These are phyloP conservation scores for Lasioglossum pauxillum DNA, from an alignment of 2,888 invertebrate species.

Conservation along the genomic window DNA sequence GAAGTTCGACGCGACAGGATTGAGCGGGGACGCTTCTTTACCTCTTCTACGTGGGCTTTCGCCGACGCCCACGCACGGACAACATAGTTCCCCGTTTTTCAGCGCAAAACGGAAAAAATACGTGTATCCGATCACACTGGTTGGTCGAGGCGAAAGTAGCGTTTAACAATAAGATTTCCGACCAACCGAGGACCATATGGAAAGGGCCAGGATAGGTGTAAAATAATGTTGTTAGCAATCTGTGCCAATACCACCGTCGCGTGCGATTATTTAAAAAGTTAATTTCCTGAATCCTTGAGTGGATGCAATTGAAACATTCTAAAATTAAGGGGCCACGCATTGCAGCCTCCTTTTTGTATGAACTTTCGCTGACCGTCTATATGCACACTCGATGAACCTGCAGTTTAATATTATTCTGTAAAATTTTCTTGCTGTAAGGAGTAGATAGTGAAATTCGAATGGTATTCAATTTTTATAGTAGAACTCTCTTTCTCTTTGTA, in stretches of 20 bases:
- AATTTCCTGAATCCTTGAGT: constrained; percentile 9
- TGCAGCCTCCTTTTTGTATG: constrained; percentile 59
- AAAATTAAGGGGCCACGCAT: constrained; percentile 52
- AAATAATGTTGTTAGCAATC: constrained; percentile 29
- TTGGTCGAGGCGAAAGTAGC: constrained; percentile 86
- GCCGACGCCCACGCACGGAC: constrained; percentile 78
- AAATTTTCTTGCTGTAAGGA: constrained; percentile 22
- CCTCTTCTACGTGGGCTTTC: constrained; percentile 86
- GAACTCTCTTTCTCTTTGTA: constrained; percentile 47
- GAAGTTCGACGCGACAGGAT: constrained; percentile 70
- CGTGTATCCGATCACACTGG: constrained; percentile 87
- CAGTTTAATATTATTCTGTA: neutral
- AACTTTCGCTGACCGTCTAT: constrained; percentile 41
- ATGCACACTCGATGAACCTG: neutral
- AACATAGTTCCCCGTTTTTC: constrained; percentile 85
- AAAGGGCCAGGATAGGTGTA: constrained; percentile 28
- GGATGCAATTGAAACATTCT: constrained; percentile 35
- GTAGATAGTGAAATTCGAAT: constrained; percentile 44
- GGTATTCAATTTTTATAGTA: constrained; percentile 41
- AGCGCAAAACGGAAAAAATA: constrained; percentile 88
- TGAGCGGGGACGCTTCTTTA: constrained; percentile 85
- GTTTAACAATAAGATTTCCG: constrained; percentile 80
- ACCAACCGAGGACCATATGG: constrained; percentile 63
- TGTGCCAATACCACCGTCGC: constrained; percentile 59
- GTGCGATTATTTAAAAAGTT: constrained; percentile 29